Evolutionary conservation across 53 echinoderm and acorn worm species (phyloP), one percentile per base, ranked within the genome.

Genomic region (Henricia sp.): DNA sequence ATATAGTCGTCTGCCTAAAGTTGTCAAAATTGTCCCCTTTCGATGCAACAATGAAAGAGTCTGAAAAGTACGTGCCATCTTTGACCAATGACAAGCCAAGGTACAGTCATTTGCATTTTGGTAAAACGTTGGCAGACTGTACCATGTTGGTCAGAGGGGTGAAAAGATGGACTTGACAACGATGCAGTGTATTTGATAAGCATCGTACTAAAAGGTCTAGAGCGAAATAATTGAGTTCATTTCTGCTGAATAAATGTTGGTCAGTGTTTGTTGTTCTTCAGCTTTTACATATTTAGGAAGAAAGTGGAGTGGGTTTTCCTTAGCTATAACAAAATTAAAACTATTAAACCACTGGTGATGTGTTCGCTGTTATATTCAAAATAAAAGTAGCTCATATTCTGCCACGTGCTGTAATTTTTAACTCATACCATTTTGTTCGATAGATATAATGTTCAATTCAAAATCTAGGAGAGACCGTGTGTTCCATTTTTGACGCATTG

Each of bases 401-500:
- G 35, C 78, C 63, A 78, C 43, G 58, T 80, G 50, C 63, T 80
- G 80, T 80, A 44, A 67, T 17, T 67, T 67, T 56, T 59, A 63
- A 44, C 62, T 64, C 63, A 63, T 80, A 64, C 80, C 62, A 63
- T 64, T 80, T 80, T 63, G 80, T 80, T 80, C 80, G 63, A 42
- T 80, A 80, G 80, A 65, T 64, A 80, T 80, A 44, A 64, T 80
- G 64, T 63, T 64, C 80, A 48, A 80, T 77, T 77, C 77, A 77
- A 20, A 43, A 70, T 46, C 23, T 80, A 80, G 80, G 80, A 65
- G 64, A 80, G 80, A 80, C 48, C 80, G 80, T 80, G 80, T 80
- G 80, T 80, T 80, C 64, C 80, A 80, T 80, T 80, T 70, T 53
- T 80, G 80, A 64, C 80, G 80, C 80, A 80, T 80, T 80, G 80